Percentiles rank a stretch among this genome's conserved stretches.
phyloP scores from a whole-genome alignment of 2,113 vertebrate species.

The Heliornis fulica region DNA sequence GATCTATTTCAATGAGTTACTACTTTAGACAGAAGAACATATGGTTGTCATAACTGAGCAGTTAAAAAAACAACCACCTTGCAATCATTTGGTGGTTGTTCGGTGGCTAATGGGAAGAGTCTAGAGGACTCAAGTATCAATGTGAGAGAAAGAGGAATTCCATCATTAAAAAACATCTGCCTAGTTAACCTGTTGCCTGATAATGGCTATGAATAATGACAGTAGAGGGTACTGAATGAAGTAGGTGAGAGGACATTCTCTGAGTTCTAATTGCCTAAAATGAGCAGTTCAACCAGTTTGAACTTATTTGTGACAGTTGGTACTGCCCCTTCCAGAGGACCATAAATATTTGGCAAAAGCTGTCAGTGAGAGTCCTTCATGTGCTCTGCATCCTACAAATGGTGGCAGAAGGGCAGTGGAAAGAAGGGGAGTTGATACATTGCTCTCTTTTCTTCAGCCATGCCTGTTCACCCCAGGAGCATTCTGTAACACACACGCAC shows the following conservation, averaged over 20 bases:
- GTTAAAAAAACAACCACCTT: background rate
- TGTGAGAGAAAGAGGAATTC: background rate
- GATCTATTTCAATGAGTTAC: background rate
- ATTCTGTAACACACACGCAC: background rate
- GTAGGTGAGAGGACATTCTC: background rate
- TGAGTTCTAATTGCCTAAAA: background rate
- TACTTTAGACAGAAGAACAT: background rate
- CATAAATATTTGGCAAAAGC: background rate
- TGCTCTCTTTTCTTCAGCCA: background rate
- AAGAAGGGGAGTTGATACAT: background rate
- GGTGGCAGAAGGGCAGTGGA: background rate
- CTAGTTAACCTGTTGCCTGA: background rate
- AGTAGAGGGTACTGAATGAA: background rate
- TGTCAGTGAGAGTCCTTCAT: background rate
- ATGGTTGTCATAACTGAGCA: background rate
- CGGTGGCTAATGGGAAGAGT: background rate
- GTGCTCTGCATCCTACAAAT: background rate
- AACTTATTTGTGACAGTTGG: background rate
- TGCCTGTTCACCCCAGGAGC: background rate
- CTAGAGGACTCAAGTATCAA: background rate
- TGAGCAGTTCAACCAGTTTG: background rate
- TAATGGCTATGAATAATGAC: background rate
- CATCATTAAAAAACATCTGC: background rate
- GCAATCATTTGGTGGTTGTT: background rate
- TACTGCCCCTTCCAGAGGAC: background rate